Conservation (phyloP, 2,888 invertebrate genomes). For the Limnephilus auricula region DNA sequence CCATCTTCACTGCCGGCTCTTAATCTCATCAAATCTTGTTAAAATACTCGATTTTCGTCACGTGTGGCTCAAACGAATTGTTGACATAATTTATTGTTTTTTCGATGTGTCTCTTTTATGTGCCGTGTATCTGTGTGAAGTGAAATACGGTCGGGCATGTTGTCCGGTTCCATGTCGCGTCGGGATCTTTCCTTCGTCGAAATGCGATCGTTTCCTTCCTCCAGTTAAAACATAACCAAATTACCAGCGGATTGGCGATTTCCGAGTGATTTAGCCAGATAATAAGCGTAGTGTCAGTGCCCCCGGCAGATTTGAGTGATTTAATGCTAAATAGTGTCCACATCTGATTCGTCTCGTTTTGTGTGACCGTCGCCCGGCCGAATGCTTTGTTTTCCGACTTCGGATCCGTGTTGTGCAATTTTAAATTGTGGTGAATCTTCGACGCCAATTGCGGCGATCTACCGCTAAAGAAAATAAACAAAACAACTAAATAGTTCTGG, state of each 20-base stretch:
- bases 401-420: conserved; percentile 54
- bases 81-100: conserved; percentile 65
- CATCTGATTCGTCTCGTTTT: conserved; percentile 13
- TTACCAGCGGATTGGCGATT: conserved; percentile 34
- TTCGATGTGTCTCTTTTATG: conserved; percentile 62
- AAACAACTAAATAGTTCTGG: conserved; percentile 5
- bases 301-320: conserved; percentile 55
- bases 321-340: conserved; percentile 49
- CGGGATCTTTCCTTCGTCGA: conserved; percentile 15
- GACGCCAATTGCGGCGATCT: conserved; percentile 7
- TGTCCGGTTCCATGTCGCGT: conserved; percentile 35
- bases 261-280: conserved; percentile 54
- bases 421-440: conserved; percentile 10
- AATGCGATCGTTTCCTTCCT: conserved; percentile 3
- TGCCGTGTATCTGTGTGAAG: conserved; percentile 60
- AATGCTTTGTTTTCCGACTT: conserved; percentile 53
- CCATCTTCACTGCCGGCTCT: conserved; percentile 33
- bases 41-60: conserved; percentile 31
- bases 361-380: conserved; percentile 49
- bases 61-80: conserved; percentile 58
- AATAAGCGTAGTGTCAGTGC: conserved; percentile 46
- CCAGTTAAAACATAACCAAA: neutral
- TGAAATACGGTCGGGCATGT: conserved; percentile 56
- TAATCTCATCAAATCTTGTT: conserved; percentile 49
- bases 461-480: neutral